Percentiles rank a stretch among this genome's conserved stretches.
Evolutionary conservation across 2,888 invertebrate genomes (phyloP).

Genomic region (Dastarcus helophoroides): DNA sequence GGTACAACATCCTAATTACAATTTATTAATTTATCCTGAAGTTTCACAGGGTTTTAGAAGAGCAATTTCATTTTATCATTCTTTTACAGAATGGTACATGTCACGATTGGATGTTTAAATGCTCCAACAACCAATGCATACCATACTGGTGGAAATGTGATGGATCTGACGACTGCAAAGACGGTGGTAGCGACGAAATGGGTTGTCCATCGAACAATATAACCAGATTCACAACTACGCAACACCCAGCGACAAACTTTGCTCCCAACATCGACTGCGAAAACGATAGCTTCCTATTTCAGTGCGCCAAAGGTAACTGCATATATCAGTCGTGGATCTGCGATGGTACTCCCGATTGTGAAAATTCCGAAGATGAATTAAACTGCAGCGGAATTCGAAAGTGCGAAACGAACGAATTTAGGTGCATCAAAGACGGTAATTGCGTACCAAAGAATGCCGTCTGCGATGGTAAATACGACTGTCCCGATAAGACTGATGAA

Average conservation of each 20-base stretch:
- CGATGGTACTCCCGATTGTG: constrained; percentile 49
- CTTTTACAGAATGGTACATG: constrained; percentile 37
- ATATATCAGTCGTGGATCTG: constrained; percentile 52
- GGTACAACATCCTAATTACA: too few species aligned
- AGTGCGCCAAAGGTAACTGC: constrained; percentile 45
- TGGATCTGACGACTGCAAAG: constrained; percentile 62
- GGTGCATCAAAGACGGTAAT: constrained; percentile 50
- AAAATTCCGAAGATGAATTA: constrained; percentile 50
- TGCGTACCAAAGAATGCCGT: constrained; percentile 49
- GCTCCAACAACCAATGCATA: constrained; percentile 56
- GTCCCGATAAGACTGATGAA: constrained; percentile 48
- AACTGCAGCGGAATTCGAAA: constrained; percentile 24
- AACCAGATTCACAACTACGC: constrained; percentile 11
- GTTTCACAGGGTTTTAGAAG: too few species aligned
- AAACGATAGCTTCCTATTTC: constrained; percentile 35
- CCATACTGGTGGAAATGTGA: constrained; percentile 78
- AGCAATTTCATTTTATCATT: too few species aligned
- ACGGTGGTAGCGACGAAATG: constrained; percentile 58
- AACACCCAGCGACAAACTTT: background rate
- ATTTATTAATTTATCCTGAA: too few species aligned
- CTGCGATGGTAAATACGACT: constrained; percentile 45
- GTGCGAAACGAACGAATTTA: constrained; percentile 41
- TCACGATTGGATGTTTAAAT: constrained; percentile 69
- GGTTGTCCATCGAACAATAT: constrained; percentile 38
- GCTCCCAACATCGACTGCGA: background rate